Conservation (phyloP, 2,888 invertebrate species). For the Netelia fuscicornis region DNA sequence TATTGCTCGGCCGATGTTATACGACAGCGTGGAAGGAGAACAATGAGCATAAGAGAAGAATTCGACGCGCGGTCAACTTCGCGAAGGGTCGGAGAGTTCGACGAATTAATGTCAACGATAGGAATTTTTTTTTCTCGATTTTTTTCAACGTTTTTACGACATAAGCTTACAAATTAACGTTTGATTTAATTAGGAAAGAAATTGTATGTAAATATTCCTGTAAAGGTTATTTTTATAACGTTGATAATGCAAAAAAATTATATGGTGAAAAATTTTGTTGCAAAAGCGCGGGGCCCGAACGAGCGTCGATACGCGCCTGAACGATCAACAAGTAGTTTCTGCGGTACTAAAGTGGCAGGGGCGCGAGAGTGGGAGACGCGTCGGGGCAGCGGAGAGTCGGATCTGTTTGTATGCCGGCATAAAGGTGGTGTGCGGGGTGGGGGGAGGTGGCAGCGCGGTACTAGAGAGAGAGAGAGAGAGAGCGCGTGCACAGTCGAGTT, state of each 20-base stretch:
- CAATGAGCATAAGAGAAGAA: neutral
- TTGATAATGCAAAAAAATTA: neutral
- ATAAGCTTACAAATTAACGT: too few species aligned
- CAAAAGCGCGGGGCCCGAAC: neutral
- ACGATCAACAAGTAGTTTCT: constrained; percentile 75
- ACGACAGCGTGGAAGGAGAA: constrained; percentile 17
- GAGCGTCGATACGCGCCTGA: constrained; percentile 70
- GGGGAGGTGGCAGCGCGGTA: constrained; percentile 30
- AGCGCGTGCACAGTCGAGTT: constrained; percentile 48
- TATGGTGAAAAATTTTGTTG: neutral
- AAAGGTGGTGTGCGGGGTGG: constrained; percentile 44
- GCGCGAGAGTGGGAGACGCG: constrained; percentile 7
- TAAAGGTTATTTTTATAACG: too few species aligned
- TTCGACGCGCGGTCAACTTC: neutral
- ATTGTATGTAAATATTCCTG: too few species aligned
- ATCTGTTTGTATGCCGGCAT: constrained; percentile 71
- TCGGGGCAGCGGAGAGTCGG: constrained; percentile 63
- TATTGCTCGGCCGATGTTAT: constrained; percentile 41
- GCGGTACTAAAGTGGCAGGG: constrained; percentile 46
- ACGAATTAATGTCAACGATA: constrained; percentile 24
- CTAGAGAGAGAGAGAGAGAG: constrained; percentile 39
- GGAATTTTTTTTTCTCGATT: constrained; percentile 12
- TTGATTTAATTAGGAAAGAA: too few species aligned
- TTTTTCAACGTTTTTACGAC: neutral
- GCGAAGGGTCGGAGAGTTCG: neutral